Evolutionary conservation across 1,140 invertebrate genomes (phyloP).

Genomic region (Watersipora subatra): DNA sequence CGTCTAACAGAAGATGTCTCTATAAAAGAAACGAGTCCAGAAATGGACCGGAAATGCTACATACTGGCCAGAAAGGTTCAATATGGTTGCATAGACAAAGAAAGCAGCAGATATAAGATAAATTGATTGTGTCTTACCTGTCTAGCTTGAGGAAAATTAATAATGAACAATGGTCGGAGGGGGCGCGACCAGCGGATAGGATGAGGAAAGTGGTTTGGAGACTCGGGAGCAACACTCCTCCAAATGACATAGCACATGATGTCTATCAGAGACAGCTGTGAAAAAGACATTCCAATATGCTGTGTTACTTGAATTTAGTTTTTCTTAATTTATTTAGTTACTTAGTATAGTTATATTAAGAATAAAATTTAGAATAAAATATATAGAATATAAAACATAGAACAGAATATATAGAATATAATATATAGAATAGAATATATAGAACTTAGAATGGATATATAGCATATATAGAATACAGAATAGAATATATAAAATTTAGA

Average conservation of each 20-base stretch:
- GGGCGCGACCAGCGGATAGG: constrained; percentile 41
- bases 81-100: no score
- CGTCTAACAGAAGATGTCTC: no score
- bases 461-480: background rate
- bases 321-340: background rate
- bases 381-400: background rate
- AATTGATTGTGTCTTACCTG: constrained; percentile 32
- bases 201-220: no score
- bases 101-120: background rate
- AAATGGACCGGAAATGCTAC: no score
- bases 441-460: background rate
- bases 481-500: no score
- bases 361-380: background rate
- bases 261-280: constrained; percentile 39
- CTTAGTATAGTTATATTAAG: background rate
- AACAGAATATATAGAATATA: background rate
- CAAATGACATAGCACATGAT: constrained; percentile 38
- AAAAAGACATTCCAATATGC: background rate
- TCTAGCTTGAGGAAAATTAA: constrained; percentile 45
- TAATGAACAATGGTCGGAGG: constrained; percentile 42
- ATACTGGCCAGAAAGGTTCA: no score
- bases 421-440: background rate
- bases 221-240: constrained; percentile 21
- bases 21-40: no score
- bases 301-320: background rate